Percentiles rank a stretch among this genome's conserved stretches.
These are phyloP conservation scores for Herpetotheres cachinnans DNA, from an alignment of 2,113 vertebrate genomes.

Conservation along the genomic window DNA sequence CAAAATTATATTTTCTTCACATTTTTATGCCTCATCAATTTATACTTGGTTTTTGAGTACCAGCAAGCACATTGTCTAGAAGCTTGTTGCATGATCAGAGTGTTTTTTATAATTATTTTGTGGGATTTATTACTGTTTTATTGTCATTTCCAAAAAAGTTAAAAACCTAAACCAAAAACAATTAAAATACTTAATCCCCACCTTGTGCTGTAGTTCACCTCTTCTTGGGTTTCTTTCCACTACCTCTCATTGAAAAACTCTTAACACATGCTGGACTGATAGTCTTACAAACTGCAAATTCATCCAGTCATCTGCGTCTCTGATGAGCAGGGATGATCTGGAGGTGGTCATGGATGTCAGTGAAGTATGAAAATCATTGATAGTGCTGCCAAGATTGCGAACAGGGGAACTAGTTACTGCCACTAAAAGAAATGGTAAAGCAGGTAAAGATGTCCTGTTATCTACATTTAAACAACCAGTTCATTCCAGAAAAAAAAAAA, in stretches of 20 bases:
- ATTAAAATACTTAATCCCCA: neutral
- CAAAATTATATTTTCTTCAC: neutral
- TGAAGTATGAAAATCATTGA: neutral
- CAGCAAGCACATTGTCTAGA: neutral
- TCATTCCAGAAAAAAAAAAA: neutral
- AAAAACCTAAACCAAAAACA: neutral
- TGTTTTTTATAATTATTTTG: neutral
- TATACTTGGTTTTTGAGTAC: neutral
- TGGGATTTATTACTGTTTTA: neutral
- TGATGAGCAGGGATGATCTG: neutral
- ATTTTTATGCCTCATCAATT: neutral
- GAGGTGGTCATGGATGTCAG: neutral
- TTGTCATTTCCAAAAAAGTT: neutral
- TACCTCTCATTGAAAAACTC: neutral
- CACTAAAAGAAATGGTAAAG: neutral
- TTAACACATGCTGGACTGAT: neutral
- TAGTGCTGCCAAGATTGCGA: neutral
- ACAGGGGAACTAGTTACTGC: neutral
- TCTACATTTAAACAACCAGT: neutral
- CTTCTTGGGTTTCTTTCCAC: neutral
- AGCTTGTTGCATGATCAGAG: neutral
- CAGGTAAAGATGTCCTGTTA: neutral
- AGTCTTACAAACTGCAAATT: neutral
- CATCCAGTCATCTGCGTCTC: neutral
- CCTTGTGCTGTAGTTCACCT: neutral